These are phyloP conservation scores for Monochamus saltuarius DNA, from an alignment of 1,140 invertebrate species.

Conservation along the genomic window DNA sequence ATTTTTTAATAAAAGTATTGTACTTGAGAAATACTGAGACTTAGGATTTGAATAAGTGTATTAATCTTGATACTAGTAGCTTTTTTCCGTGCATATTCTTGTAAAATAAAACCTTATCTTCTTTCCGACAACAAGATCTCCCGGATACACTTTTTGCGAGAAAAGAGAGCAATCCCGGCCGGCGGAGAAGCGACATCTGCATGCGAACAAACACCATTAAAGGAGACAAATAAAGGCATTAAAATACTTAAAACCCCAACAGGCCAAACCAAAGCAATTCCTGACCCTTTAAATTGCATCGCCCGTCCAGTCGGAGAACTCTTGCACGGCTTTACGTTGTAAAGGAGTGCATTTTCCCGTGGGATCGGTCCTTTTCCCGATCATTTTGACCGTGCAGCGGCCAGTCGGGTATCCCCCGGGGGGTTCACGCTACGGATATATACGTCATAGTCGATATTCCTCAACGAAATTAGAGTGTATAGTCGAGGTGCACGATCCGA, in stretches of 20 bases:
- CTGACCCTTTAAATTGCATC: conserved; percentile 10
- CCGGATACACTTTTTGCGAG: too few species aligned
- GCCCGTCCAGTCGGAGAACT: conserved; percentile 2
- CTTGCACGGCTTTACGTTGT: conserved; percentile 15
- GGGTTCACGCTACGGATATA: conserved; percentile 9
- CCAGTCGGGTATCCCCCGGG: conserved; percentile 14
- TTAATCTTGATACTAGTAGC: too few species aligned
- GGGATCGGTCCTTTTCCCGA: conserved; percentile 19
- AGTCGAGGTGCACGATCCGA: too few species aligned
- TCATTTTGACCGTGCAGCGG: conserved; percentile 19
- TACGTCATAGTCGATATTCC: conserved; percentile 6
- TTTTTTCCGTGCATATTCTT: too few species aligned
- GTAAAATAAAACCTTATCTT: too few species aligned
- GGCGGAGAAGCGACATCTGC: background rate
- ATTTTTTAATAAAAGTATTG: too few species aligned
- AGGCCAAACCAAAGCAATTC: conserved; percentile 11
- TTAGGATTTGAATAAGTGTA: too few species aligned
- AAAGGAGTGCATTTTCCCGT: conserved; percentile 12
- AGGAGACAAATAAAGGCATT: conserved; percentile 1
- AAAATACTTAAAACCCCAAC: conserved; percentile 5
- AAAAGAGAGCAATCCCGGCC: too few species aligned
- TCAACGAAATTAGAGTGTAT: too few species aligned
- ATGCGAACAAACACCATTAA: background rate
- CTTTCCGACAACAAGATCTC: too few species aligned
- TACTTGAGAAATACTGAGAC: too few species aligned